Conservation (phyloP, 2,888 invertebrate species). For the Cryptus armator region DNA sequence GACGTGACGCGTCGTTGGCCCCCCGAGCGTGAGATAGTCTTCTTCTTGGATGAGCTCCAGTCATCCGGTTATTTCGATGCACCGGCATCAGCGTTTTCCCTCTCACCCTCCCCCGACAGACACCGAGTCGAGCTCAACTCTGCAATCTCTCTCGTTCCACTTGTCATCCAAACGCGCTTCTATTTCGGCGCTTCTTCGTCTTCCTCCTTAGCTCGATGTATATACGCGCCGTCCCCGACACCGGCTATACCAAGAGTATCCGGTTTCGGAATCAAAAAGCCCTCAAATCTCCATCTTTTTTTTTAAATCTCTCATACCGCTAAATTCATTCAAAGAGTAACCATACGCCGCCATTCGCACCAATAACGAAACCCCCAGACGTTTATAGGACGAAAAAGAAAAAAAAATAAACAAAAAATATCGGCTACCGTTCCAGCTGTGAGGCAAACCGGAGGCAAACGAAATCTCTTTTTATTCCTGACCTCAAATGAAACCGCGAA, state of each 20-base stretch:
- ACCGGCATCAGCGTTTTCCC: conserved; percentile 53
- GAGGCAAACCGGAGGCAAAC: not conserved
- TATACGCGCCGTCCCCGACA: conserved; percentile 22
- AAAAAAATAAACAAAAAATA: not conserved
- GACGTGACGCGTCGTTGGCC: conserved; percentile 62
- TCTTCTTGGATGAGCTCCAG: conserved; percentile 77
- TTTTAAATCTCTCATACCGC: not conserved
- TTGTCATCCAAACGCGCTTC: conserved; percentile 67
- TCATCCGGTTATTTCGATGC: conserved; percentile 77
- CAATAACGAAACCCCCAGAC: not conserved
- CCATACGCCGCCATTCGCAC: not conserved
- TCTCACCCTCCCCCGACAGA: conserved; percentile 32
- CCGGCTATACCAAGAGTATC: conserved; percentile 66
- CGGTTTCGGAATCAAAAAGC: conserved; percentile 70
- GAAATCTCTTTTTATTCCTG: not conserved
- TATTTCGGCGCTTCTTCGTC: conserved; percentile 69
- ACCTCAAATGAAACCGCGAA: not conserved
- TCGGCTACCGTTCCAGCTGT: conserved; percentile 3
- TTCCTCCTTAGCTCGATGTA: not conserved
- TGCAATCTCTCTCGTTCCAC: conserved; percentile 52
- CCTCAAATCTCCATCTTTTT: conserved; percentile 4
- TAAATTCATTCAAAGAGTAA: not conserved
- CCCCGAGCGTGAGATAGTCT: conserved; percentile 69
- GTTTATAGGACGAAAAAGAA: not conserved
- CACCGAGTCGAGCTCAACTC: conserved; percentile 46